Evolutionary conservation across 2,113 vertebrate species (phyloP).

Genomic region (Mesoclemmys tuberculata): DNA sequence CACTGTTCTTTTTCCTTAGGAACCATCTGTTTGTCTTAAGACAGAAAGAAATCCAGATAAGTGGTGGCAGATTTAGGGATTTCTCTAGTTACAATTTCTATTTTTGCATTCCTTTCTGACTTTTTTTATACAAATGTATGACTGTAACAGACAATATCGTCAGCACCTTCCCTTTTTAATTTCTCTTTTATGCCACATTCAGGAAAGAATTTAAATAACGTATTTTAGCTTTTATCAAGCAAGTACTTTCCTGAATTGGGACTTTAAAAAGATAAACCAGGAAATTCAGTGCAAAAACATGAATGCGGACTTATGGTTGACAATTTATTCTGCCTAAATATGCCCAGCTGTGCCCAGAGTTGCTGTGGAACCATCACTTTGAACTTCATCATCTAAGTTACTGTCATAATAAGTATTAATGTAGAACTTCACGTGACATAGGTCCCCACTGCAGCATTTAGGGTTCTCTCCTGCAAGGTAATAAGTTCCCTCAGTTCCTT

Average conservation of each 20-base stretch:
- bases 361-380: background rate
- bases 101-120: background rate
- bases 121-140: background rate
- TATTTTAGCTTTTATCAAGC: background rate
- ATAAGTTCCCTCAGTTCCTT: background rate
- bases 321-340: background rate
- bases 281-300: background rate
- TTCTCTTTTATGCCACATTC: background rate
- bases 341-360: background rate
- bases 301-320: background rate
- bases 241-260: background rate
- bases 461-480: background rate
- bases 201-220: background rate
- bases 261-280: background rate
- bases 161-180: background rate
- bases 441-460: background rate
- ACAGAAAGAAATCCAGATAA: background rate
- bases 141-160: background rate
- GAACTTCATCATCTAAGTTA: background rate
- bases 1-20: background rate
- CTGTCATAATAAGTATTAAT: rapidly evolving
- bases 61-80: background rate
- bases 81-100: background rate
- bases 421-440: background rate
- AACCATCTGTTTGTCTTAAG: background rate